Base-by-base conservation (phyloP, 2,888 invertebrate genomes). In the Rhagium mordax region DNA sequence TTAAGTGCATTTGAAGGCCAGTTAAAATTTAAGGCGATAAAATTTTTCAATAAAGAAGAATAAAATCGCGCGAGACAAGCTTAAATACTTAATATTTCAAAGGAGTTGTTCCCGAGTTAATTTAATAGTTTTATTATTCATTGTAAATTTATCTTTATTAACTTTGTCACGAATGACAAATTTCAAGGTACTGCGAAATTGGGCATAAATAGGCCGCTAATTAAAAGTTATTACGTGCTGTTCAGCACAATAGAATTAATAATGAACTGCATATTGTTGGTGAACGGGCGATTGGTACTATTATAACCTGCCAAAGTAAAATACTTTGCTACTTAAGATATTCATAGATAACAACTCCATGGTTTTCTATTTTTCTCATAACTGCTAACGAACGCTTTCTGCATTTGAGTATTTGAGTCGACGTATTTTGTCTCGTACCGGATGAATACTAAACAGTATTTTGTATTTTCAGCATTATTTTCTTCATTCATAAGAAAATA, bases 121-220 rank as follows among this genome's bases (percentile, higher is more conserved):
- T 20, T 51, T 51, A 51, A 51, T 51, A 51, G 51, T 16, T 51
- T 51, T 51, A 51, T 51, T 51, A 51, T 51, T 51, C 51, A 16
- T 51, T 51, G 51, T 51, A 20, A 51, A 51, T 51, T 51, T 16
- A 51, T 51, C 16, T 7, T 51, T 51, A 51, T 51, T 51, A 16
- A 51, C 51, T 51, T 20, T 20, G 51, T 18, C 51, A 51, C 51
- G 51, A 51, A 51, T 51, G 51, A 18, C 51, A 51, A 51, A 51
- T 3, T 51, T 16, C 51, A 51, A 51, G 51, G 51, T 51, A 20
- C 8, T 51, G 51, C 20, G 18, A 51, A 51, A 51, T 41, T 41
- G 41, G 13, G 41, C 41, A 41, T 41, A 41, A 41, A 41, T n/a
- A 41, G 18, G 10, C 16, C 51, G 51, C 51, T 18, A 51, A 51